These are phyloP conservation scores for Vimba vimba DNA, from an alignment of 2,113 vertebrate species.

Conservation along the genomic window DNA sequence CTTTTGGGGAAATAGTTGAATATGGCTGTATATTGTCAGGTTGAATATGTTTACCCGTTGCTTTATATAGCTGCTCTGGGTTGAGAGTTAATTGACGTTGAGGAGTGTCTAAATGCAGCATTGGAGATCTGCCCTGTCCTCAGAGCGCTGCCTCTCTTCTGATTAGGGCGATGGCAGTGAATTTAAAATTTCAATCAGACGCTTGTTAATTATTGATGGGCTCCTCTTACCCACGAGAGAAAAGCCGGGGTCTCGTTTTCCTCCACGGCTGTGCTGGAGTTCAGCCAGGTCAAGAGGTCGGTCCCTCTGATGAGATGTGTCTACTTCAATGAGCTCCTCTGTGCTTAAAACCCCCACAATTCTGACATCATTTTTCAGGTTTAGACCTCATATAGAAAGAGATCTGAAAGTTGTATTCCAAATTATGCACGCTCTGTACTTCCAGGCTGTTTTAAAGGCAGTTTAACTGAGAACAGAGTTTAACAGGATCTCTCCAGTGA, in stretches of 20 bases:
- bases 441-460: conserved; percentile 26
- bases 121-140: conserved; percentile 18
- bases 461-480: conserved; percentile 25
- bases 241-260: conserved; percentile 35
- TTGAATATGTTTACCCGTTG: conserved; percentile 67
- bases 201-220: conserved; percentile 78
- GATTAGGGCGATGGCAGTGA: conserved; percentile 72
- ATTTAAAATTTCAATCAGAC: conserved; percentile 79
- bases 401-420: conserved; percentile 17
- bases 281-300: conserved; percentile 74
- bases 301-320: conserved; percentile 69
- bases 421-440: conserved; percentile 23
- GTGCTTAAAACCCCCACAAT: conserved; percentile 61
- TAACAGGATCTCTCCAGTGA: conserved; percentile 72
- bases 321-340: conserved; percentile 72
- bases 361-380: conserved; percentile 20
- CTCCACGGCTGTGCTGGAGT: conserved; percentile 53
- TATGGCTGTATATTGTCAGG: conserved; percentile 60
- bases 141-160: conserved; percentile 60
- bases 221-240: conserved; percentile 69
- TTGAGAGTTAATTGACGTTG: conserved; percentile 71
- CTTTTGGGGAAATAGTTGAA: background rate
- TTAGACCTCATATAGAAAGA: conserved; percentile 21
- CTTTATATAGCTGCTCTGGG: conserved; percentile 61
- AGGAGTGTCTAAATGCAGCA: conserved; percentile 64